phyloP scores from a whole-genome alignment of 2,888 invertebrate genomes.

The Caenorhabditis wallacei region DNA sequence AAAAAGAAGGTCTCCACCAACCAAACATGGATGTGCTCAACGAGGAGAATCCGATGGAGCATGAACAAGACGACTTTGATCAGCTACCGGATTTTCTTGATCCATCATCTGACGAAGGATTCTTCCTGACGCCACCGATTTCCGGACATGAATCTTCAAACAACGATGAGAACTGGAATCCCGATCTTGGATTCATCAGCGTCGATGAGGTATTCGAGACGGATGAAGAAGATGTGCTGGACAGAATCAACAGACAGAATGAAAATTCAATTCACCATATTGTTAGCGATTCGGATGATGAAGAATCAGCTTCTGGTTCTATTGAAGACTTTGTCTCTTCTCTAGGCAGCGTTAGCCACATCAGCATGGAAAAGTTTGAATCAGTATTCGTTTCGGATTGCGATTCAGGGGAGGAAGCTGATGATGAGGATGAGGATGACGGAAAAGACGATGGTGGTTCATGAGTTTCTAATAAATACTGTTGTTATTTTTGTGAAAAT shows the following conservation, averaged over 20 bases:
- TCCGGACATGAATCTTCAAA: too few species aligned
- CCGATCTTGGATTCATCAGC: not conserved
- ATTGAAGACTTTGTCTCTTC: constrained; percentile 23
- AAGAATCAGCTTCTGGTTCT: not conserved
- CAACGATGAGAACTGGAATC: not conserved
- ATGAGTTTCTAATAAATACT: too few species aligned
- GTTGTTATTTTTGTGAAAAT: too few species aligned
- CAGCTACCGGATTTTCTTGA: too few species aligned
- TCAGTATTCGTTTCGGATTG: not conserved
- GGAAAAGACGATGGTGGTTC: not conserved
- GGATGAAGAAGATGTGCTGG: not conserved
- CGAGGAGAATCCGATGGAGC: too few species aligned
- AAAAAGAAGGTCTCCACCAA: too few species aligned
- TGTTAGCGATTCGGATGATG: too few species aligned
- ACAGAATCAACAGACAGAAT: not conserved
- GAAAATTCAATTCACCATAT: too few species aligned
- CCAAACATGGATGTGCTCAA: too few species aligned
- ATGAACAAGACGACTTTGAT: too few species aligned
- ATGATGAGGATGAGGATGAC: not conserved
- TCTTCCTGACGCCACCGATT: too few species aligned
- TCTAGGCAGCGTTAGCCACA: too few species aligned
- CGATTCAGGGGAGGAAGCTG: constrained; percentile 25
- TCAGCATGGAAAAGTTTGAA: not conserved
- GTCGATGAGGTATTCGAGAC: constrained; percentile 13
- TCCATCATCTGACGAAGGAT: constrained; percentile 5